Evolutionary conservation across 2,113 vertebrate species (phyloP), one percentile per base, ranked within the genome.

Genomic region (Ochotona princeps): DNA sequence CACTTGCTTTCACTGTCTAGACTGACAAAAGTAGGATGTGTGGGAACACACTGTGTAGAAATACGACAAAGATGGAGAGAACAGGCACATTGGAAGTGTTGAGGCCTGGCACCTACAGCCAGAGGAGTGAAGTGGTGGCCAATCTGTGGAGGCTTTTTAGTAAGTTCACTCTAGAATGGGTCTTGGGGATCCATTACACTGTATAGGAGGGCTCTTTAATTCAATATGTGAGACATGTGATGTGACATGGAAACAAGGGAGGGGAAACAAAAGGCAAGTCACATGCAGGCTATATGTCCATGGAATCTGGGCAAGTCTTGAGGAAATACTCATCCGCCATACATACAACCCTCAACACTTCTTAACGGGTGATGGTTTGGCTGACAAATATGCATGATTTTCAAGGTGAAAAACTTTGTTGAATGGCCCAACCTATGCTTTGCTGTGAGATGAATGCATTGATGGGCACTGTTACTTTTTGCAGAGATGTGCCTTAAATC

Each of bases 381-480:
- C 14, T 74, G 54, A 44, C 12, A 73, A 28, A 28, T 44, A 44
- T 44, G 38, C 6, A 44, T 44, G 38, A 57, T 12, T 51, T 63
- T 61, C 30, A 9, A 54, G 35, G 14, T n/a, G 49, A 10, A 12
- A 49, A 30, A 44, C 18, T 7, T 15, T 8, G 10, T 18, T 26
- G 51, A 17, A 54, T 49, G 11, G 12, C 30, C 4, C 32, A 21
- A 44, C 6, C 20, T 14, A 15, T 10, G 8, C 7, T 66, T 61
- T 14, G 7, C 10, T 69, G 44, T 54, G 9, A 4, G 2, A 0
- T 74, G 9, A 18, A 2, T 1, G 44, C 20, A 15, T 0, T 23
- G n/a, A 66, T 13, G 3, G 2, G 0, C 20, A 54, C 2, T 3
- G 15, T 7, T 8, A 20, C 26, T 8, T 66, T n/a, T 17, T 30